Percentiles rank a stretch among this genome's conserved stretches.
phyloP scores from a whole-genome alignment of 2,888 invertebrate genomes.

The Drosophila eohydei region DNA sequence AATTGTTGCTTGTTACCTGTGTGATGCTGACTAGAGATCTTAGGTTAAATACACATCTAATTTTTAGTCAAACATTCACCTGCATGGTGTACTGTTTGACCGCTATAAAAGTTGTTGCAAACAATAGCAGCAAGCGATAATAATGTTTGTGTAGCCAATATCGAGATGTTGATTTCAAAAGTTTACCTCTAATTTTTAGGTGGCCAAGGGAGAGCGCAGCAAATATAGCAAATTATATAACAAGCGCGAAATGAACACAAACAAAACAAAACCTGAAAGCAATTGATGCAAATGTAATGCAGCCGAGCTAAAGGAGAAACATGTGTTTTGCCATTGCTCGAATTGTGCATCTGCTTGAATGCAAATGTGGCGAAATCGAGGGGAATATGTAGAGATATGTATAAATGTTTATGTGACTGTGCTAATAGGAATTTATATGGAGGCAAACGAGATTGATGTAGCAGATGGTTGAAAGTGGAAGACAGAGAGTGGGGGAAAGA shows the following conservation, averaged over 20 bases:
- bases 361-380: neutral
- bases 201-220: neutral
- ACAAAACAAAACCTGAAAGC: neutral
- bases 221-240: constrained; percentile 3
- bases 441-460: neutral
- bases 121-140: neutral
- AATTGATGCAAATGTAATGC: constrained; percentile 9
- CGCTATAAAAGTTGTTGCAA: neutral
- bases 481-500: neutral
- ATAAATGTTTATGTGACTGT: constrained; percentile 4
- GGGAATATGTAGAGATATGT: no score
- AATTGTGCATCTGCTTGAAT: constrained; percentile 9
- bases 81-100: neutral
- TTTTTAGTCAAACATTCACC: no score
- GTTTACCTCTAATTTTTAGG: constrained; percentile 1
- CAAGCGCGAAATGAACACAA: constrained; percentile 8
- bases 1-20: neutral
- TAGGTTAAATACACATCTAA: neutral
- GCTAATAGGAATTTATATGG: neutral
- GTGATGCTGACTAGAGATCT: neutral
- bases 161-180: constrained; percentile 1
- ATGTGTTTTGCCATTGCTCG: constrained; percentile 7
- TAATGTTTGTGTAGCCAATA: neutral
- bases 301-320: constrained; percentile 6
- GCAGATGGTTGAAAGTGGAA: neutral